A percentile compares a stretch with the other conserved stretches of the same genome.
These are phyloP conservation scores for Mesocricetus auratus DNA, from an alignment of 2,113 vertebrate species.

Conservation along the genomic window DNA sequence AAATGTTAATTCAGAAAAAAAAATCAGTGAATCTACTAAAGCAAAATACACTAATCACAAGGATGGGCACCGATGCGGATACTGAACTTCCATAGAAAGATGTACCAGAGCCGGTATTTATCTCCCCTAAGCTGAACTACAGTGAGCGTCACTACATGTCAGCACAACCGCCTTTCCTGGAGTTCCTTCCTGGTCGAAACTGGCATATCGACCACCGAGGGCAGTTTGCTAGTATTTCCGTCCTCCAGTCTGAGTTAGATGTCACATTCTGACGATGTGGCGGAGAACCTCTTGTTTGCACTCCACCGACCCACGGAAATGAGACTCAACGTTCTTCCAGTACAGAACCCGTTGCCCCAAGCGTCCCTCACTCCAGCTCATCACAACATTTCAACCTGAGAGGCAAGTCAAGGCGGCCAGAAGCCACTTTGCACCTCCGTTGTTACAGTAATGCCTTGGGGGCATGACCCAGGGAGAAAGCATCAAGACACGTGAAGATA, in stretches of 20 bases:
- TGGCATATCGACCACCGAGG: background rate
- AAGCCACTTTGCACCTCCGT: background rate
- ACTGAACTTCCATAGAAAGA: background rate
- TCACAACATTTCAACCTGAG: background rate
- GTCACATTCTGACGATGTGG: background rate
- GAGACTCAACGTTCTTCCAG: background rate
- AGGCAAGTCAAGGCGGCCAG: background rate
- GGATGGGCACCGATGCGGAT: background rate
- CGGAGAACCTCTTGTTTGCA: background rate
- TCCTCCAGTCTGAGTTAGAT: background rate
- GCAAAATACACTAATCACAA: background rate
- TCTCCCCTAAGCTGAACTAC: background rate
- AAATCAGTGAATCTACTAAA: background rate
- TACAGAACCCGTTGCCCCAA: background rate
- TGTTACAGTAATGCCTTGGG: background rate
- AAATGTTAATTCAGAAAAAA: conserved; percentile 3
- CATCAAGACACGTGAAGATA: background rate
- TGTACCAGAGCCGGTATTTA: background rate
- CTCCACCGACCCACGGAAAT: background rate
- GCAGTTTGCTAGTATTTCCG: background rate
- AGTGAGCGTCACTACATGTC: background rate
- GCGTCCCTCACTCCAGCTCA: background rate
- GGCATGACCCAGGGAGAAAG: background rate
- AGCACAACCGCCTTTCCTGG: background rate
- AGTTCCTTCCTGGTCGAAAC: background rate